Percentiles rank a stretch among this genome's conserved stretches.
Conservation (phyloP, 2,888 invertebrate genomes). For the Acleris laterana region DNA sequence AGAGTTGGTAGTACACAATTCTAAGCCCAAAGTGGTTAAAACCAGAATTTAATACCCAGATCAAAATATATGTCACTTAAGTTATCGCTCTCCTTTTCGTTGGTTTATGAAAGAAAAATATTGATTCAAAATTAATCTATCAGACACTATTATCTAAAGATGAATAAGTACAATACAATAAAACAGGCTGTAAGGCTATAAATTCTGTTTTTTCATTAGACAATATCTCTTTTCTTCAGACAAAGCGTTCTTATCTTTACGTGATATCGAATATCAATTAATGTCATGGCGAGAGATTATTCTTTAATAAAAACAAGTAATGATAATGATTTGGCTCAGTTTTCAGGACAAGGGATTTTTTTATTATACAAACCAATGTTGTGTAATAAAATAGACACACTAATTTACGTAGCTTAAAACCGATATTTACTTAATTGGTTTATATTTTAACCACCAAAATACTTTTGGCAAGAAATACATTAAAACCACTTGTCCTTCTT, state of each 20-base stretch:
- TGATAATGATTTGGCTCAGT: conserved; percentile 2
- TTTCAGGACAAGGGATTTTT: neutral
- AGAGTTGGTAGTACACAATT: too few relatives aligned
- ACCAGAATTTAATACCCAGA: too few relatives aligned
- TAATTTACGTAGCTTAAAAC: too few relatives aligned
- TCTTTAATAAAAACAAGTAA: conserved; percentile 29
- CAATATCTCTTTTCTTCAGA: conserved; percentile 45
- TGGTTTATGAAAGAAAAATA: neutral
- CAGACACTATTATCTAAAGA: neutral
- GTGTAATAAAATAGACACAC: too few relatives aligned
- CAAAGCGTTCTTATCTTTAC: conserved; percentile 46
- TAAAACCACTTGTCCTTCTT: too few relatives aligned
- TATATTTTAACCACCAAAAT: too few relatives aligned
- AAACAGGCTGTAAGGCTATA: neutral
- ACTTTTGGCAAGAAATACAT: too few relatives aligned
- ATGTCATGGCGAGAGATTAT: conserved; percentile 57
- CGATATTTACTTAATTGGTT: too few relatives aligned
- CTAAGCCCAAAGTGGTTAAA: too few relatives aligned
- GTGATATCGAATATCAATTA: conserved; percentile 58
- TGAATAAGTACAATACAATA: too few relatives aligned
- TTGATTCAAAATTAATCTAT: neutral
- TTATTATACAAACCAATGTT: neutral
- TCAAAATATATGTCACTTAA: too few relatives aligned
- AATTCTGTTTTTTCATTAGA: conserved; percentile 33
- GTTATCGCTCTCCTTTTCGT: too few relatives aligned